phyloP scores from a whole-genome alignment of 2,888 invertebrate genomes.

The Ophion slaviceki region DNA sequence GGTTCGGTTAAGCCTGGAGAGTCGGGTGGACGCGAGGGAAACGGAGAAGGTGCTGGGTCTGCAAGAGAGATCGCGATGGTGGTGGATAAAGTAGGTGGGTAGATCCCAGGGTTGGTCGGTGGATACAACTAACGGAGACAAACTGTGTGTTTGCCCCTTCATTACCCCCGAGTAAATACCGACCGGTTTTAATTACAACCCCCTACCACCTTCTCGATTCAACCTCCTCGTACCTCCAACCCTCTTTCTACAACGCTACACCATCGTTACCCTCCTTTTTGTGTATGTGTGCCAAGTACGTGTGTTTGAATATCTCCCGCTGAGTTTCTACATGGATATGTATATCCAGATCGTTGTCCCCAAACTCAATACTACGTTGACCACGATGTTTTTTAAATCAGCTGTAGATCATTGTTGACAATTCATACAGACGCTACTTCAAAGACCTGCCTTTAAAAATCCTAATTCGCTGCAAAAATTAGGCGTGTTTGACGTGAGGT shows the following conservation, averaged over 20 bases:
- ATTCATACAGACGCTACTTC: too few species aligned
- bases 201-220: conserved; percentile 61
- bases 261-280: conserved; percentile 3
- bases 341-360: too few species aligned
- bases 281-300: not conserved
- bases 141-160: conserved; percentile 82
- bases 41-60: not conserved
- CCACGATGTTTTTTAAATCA: too few species aligned
- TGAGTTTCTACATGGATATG: not conserved
- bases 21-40: not conserved
- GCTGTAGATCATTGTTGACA: too few species aligned
- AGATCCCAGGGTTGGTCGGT: conserved; percentile 67
- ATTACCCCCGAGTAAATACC: conserved; percentile 82
- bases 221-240: conserved; percentile 3
- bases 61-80: conserved; percentile 16
- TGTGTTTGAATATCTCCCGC: not conserved
- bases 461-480: too few species aligned
- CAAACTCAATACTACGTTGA: too few species aligned
- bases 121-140: conserved; percentile 80
- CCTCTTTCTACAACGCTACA: conserved; percentile 8
- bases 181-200: conserved; percentile 82
- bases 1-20: conserved; percentile 11
- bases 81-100: conserved; percentile 68
- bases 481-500: too few species aligned
- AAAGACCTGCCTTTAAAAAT: too few species aligned